Percentiles rank a stretch among this genome's conserved stretches.
These are phyloP conservation scores for Tyto alba DNA, from an alignment of 2,113 vertebrate species.

Conservation along the genomic window DNA sequence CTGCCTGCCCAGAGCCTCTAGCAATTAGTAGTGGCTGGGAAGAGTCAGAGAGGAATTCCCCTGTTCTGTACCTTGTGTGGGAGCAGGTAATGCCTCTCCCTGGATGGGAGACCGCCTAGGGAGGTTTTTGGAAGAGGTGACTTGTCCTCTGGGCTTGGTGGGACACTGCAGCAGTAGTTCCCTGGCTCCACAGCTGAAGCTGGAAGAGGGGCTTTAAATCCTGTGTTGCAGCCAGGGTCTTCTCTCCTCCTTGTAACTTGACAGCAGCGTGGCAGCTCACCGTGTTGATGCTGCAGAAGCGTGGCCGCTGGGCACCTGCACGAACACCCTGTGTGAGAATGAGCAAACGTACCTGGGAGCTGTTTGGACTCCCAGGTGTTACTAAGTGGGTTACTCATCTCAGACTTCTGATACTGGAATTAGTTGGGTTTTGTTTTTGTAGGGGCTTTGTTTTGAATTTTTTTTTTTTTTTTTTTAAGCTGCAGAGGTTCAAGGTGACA, in stretches of 20 bases:
- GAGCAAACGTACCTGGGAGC: not conserved
- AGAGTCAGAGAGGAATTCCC: not conserved
- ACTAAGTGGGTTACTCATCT: not conserved
- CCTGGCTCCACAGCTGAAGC: not conserved
- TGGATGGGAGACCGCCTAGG: not conserved
- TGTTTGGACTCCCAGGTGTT: not conserved
- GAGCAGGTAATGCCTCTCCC: not conserved
- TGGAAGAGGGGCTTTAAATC: not conserved
- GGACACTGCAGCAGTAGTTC: not conserved
- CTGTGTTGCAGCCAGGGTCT: not conserved
- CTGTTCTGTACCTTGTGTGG: not conserved
- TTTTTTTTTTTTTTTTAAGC: not conserved
- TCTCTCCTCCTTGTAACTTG: not conserved
- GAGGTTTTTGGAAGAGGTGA: not conserved
- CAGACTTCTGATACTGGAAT: not conserved
- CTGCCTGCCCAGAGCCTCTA: not conserved
- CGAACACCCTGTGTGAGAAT: not conserved
- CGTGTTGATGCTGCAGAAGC: accelerated
- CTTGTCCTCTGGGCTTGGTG: not conserved
- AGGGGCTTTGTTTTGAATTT: not conserved
- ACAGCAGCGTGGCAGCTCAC: not conserved
- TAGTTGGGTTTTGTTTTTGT: not conserved
- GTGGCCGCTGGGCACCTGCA: not conserved
- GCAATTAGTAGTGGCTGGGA: not conserved
- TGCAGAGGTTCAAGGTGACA: not conserved